A percentile compares a stretch with the other conserved stretches of the same genome.
These are phyloP conservation scores for Oryzias sinensis DNA, from an alignment of 2,797 vertebrate species.

Conservation along the genomic window DNA sequence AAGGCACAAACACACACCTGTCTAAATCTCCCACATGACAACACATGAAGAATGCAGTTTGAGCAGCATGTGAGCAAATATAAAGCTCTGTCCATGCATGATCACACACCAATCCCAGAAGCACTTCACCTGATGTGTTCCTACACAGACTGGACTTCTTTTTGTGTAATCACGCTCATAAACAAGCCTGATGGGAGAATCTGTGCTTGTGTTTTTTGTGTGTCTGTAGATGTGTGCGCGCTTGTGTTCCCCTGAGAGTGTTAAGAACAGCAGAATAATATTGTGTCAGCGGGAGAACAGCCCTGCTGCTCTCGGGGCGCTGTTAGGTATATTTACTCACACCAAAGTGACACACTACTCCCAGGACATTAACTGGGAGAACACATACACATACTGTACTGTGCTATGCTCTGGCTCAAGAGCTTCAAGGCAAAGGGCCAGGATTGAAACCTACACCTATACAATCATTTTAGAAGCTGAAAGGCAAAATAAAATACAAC, in stretches of 20 bases:
- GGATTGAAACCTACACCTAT: background rate
- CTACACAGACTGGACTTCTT: conserved; percentile 50
- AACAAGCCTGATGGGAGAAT: conserved; percentile 57
- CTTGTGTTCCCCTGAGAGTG: conserved; percentile 54
- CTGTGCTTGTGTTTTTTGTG: conserved; percentile 12
- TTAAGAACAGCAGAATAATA: conserved; percentile 72
- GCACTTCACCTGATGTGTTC: conserved; percentile 38
- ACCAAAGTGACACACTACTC: conserved; percentile 64
- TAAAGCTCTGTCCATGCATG: conserved; percentile 3
- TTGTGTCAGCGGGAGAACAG: conserved; percentile 67
- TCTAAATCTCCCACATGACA: conserved; percentile 30
- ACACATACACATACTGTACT: conserved; percentile 4
- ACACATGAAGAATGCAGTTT: conserved; percentile 2
- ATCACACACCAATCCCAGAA: conserved; percentile 14
- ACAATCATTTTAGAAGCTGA: background rate
- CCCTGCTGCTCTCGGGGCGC: conserved; percentile 54
- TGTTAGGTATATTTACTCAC: conserved; percentile 69
- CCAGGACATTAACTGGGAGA: conserved; percentile 45
- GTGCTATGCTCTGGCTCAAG: background rate
- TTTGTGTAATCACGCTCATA: conserved; percentile 52
- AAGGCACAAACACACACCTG: conserved; percentile 33
- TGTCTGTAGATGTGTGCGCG: conserved; percentile 9
- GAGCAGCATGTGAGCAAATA: conserved; percentile 13
- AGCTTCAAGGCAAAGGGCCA: background rate
- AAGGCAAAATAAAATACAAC: background rate